These are phyloP conservation scores for Solea senegalensis DNA, from an alignment of 2,113 vertebrate species.

Conservation along the genomic window DNA sequence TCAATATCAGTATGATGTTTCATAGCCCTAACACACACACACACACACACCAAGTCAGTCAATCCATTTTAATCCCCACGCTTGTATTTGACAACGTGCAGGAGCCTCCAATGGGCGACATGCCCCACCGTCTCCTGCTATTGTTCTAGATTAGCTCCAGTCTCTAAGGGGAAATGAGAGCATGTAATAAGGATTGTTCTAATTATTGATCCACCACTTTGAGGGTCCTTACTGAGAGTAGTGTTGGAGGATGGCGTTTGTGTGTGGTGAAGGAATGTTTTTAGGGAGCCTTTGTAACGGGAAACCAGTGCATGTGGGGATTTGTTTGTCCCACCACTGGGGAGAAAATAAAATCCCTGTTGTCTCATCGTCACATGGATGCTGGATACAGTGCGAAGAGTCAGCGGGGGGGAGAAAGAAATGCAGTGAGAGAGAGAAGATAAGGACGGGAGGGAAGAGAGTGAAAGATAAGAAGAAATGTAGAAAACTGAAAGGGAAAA, in stretches of 20 bases:
- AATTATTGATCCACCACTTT: constrained; percentile 75
- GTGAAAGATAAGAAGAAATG: constrained; percentile 44
- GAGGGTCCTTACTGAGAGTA: constrained; percentile 60
- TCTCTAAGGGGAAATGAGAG: constrained; percentile 68
- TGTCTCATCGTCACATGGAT: constrained; percentile 21
- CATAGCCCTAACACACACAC: neutral
- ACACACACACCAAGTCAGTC: neutral
- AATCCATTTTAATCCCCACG: constrained; percentile 2
- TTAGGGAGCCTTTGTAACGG: constrained; percentile 48
- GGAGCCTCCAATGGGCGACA: constrained; percentile 14
- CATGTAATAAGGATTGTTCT: constrained; percentile 76
- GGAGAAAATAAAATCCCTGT: constrained; percentile 22
- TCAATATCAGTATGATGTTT: neutral
- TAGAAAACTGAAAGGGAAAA: constrained; percentile 32
- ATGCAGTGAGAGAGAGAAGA: constrained; percentile 29
- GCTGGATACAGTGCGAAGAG: constrained; percentile 3
- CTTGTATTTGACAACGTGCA: constrained; percentile 19
- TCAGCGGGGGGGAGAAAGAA: neutral
- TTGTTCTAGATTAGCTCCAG: constrained; percentile 68
- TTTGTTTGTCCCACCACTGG: constrained; percentile 45
- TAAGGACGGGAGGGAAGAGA: constrained; percentile 36
- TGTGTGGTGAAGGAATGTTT: constrained; percentile 43
- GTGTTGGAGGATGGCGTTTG: constrained; percentile 23
- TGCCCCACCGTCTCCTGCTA: constrained; percentile 31
- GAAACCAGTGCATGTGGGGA: constrained; percentile 44